phyloP scores from a whole-genome alignment of 2,888 invertebrate species.

The Brachyptera risi region DNA sequence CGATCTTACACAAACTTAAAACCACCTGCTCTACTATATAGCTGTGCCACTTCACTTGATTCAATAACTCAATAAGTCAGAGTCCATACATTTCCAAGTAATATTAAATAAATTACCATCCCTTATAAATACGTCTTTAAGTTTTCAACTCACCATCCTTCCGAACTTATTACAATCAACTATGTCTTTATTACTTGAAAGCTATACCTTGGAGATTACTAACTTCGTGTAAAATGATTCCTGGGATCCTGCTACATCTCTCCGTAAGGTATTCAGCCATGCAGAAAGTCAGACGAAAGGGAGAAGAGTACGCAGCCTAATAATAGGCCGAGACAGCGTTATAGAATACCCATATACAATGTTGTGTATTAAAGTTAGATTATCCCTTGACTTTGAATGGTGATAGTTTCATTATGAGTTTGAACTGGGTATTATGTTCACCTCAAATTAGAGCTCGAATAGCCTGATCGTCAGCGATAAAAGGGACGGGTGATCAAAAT shows the following conservation, averaged over 20 bases:
- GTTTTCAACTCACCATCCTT: too few species aligned
- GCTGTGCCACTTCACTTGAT: neutral
- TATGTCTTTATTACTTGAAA: too few species aligned
- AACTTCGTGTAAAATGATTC: too few species aligned
- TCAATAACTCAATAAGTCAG: conserved; percentile 20
- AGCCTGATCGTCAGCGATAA: too few species aligned
- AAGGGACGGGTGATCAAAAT: too few species aligned
- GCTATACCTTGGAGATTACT: too few species aligned
- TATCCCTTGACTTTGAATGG: neutral
- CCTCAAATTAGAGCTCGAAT: too few species aligned
- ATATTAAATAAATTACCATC: neutral
- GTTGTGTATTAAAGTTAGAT: conserved; percentile 5
- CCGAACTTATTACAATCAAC: too few species aligned
- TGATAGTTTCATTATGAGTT: conserved; percentile 12
- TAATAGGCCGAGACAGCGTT: neutral
- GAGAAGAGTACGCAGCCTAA: neutral
- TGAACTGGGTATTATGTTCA: neutral
- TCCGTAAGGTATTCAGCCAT: too few species aligned
- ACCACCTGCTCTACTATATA: conserved; percentile 14
- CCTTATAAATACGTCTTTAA: neutral
- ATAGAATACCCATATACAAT: neutral
- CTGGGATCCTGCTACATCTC: too few species aligned
- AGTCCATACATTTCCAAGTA: conserved; percentile 8
- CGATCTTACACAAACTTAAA: neutral
- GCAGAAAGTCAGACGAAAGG: neutral